Base-by-base conservation (phyloP, 2,797 vertebrate genomes). In the Catharus ustulatus region DNA sequence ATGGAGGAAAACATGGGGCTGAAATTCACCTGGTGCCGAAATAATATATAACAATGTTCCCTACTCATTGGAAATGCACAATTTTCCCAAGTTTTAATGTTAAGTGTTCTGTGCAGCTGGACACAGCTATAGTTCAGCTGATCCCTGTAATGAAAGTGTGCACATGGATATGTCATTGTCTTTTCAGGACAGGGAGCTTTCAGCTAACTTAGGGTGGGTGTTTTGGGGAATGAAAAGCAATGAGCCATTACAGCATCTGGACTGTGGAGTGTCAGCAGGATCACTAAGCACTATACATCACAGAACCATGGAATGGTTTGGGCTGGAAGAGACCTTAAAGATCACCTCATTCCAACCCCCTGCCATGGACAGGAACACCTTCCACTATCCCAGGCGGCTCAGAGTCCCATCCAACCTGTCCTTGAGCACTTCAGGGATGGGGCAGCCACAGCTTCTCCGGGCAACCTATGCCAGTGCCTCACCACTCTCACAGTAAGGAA, bases 181-280 rank as follows among this genome's bases (percentile, higher is more conserved):
- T 68, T 68, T 84, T 61, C 34, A 42, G 42, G 58, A 17, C 10
- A 67, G 26, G 36, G 23, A 64, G 84, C 27, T 46, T 42, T 63
- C 57, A 62, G 11, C 13, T 82, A 61, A 55, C 4, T 32, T 23
- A 38, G 17, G 13, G 13, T 40, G 26, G 7, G 6, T 75, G 38
- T 27, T 66, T 12, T 40, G 4, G 2, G 4, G 1, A 4, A 4
- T 4, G 3, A 30, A 27, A 19, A 18, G 6, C 0, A 0, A 10
- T 4, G 23, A 68, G 15, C 62, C 48, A 57, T n/a, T 51, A 48
- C 5, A 71, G 40, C 52, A 67, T 15, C 36, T 67, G 68, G 17
- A 45, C 29, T 54, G 6, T 30, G 34, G 74, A 64, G 10, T 32
- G 13, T 64, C 66, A 27, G 5, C 5, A 54, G 11, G n/a, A 73